Evolutionary conservation across 2,797 vertebrate genomes (phyloP).

Genomic region (Premnoplex brunnescens): DNA sequence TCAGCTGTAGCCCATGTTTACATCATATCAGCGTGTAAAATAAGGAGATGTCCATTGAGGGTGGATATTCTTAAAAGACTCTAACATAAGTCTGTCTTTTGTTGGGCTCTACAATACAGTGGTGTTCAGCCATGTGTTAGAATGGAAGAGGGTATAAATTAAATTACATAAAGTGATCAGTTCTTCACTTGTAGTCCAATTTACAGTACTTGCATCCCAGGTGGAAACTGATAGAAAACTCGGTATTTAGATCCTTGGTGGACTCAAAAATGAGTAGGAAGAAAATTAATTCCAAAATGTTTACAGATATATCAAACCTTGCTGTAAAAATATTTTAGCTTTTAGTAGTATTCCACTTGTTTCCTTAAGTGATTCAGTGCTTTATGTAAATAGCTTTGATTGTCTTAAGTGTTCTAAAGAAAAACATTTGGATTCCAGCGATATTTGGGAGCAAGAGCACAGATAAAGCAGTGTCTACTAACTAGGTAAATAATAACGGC

Average conservation of each 20-base stretch:
- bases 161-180: neutral
- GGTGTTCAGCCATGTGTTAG: neutral
- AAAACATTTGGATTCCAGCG: slow-evolving; percentile 5
- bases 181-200: neutral
- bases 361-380: neutral
- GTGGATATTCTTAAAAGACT: neutral
- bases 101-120: neutral
- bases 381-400: slow-evolving; percentile 37
- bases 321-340: neutral
- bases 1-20: neutral
- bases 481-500: neutral
- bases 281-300: slow-evolving; percentile 1
- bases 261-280: neutral
- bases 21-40: neutral
- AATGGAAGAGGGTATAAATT: neutral
- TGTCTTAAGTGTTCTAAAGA: slow-evolving; percentile 14
- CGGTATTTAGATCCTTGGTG: neutral
- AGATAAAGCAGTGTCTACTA: neutral
- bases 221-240: neutral
- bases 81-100: neutral
- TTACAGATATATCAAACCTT: neutral
- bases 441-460: neutral
- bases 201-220: neutral
- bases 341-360: neutral
- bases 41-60: neutral